Evolutionary conservation across 1,140 invertebrate genomes (phyloP).

Genomic region (Plectrocnemia conspersa): DNA sequence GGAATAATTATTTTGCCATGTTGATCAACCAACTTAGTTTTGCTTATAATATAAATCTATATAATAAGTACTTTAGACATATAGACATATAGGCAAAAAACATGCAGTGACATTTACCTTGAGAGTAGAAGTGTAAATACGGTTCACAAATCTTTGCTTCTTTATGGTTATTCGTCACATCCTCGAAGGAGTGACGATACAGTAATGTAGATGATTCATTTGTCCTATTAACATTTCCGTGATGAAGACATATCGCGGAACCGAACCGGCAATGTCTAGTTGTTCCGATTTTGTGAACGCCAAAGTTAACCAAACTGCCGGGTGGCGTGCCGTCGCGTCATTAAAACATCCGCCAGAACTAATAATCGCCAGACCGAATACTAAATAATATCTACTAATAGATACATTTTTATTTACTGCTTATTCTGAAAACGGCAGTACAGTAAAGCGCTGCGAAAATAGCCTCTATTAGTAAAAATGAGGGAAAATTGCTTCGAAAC

Average conservation of each 20-base stretch:
- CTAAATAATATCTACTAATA: slow-evolving; percentile 17
- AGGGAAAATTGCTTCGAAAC: no score
- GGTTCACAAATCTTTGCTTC: no score
- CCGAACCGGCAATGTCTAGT: slow-evolving; percentile 9
- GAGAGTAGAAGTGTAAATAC: no score
- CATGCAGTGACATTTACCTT: no score
- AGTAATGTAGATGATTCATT: slow-evolving; percentile 7
- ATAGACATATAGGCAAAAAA: no score
- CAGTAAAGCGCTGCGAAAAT: not conserved
- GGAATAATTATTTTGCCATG: no score
- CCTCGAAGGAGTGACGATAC: slow-evolving; percentile 11
- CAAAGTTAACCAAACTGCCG: slow-evolving; percentile 22
- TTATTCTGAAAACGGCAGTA: not conserved
- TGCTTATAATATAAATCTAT: no score
- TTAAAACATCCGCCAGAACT: slow-evolving; percentile 22
- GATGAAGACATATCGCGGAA: slow-evolving; percentile 19
- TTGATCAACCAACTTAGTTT: no score
- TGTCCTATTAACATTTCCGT: slow-evolving; percentile 3
- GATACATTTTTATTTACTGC: slow-evolving; percentile 20
- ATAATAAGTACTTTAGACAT: no score
- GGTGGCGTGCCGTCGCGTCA: slow-evolving; percentile 19
- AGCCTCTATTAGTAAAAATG: no score
- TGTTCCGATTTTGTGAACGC: slow-evolving; percentile 5
- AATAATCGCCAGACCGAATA: slow-evolving; percentile 22
- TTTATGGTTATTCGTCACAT: slow-evolving; percentile 3